Conservation (phyloP, 64 coral and sea anemone species). For the Actinia tenebrosa region DNA sequence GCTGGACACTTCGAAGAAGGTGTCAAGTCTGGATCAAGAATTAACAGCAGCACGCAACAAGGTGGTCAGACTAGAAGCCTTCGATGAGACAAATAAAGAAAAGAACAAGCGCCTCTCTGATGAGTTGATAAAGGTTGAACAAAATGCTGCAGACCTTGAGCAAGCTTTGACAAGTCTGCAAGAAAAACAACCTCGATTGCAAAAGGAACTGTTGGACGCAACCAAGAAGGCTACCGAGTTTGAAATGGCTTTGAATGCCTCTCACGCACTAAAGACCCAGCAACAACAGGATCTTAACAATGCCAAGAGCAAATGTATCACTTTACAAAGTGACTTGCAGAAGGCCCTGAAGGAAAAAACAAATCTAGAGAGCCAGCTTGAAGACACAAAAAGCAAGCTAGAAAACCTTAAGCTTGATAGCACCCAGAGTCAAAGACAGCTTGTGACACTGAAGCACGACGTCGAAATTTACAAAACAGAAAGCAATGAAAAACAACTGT, state of each 20-base stretch:
- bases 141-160: conserved; percentile 59
- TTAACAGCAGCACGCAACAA: conserved; percentile 52
- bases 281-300: conserved; percentile 51
- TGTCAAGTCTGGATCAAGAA: conserved; percentile 69
- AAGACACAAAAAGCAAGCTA: conserved; percentile 25
- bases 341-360: conserved; percentile 42
- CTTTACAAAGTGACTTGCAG: conserved; percentile 39
- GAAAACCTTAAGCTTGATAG: conserved; percentile 18
- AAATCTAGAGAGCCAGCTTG: conserved; percentile 49
- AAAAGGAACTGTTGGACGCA: conserved; percentile 74
- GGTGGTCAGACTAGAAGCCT: conserved; percentile 58
- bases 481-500: conserved; percentile 11
- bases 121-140: conserved; percentile 54
- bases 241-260: conserved; percentile 55
- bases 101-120: conserved; percentile 49
- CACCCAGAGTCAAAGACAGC: conserved; percentile 5
- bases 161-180: conserved; percentile 27
- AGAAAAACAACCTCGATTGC: conserved; percentile 61
- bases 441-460: conserved; percentile 27
- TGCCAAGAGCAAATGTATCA: conserved; percentile 38
- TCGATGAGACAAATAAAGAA: conserved; percentile 31
- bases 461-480: not conserved
- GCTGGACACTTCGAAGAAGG: conserved; percentile 43
- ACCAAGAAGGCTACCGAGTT: conserved; percentile 72
- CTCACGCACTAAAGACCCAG: conserved; percentile 40